A percentile compares a stretch with the other conserved stretches of the same genome.
These are phyloP conservation scores for Lobophora halterata DNA, from an alignment of 2,888 invertebrate genomes.

Conservation along the genomic window DNA sequence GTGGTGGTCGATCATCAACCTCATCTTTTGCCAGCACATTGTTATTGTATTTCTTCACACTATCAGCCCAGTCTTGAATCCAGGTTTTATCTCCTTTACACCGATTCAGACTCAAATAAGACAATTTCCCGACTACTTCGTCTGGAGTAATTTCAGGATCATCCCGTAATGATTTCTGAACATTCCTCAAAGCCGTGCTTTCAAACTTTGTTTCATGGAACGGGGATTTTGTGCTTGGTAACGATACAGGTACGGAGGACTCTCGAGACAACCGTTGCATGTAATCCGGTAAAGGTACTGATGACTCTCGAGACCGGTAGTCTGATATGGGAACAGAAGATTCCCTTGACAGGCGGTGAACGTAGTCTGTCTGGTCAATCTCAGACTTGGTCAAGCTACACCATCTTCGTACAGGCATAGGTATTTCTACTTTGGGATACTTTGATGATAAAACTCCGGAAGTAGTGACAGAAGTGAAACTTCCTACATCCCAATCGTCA, in stretches of 20 bases:
- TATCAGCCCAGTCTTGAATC: slow-evolving; percentile 85
- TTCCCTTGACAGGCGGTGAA: slow-evolving; percentile 66
- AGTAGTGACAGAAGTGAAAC: slow-evolving; percentile 83
- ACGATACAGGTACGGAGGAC: slow-evolving; percentile 67
- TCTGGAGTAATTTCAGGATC: slow-evolving; percentile 58
- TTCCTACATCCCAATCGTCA: slow-evolving; percentile 75
- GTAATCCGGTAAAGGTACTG: slow-evolving; percentile 75
- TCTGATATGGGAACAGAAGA: slow-evolving; percentile 54
- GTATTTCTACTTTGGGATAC: slow-evolving; percentile 52
- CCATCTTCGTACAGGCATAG: slow-evolving; percentile 59
- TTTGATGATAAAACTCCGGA: slow-evolving; percentile 85
- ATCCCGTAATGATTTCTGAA: slow-evolving; percentile 59
- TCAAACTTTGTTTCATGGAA: slow-evolving; percentile 62
- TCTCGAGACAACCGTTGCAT: slow-evolving; percentile 66
- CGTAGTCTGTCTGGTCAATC: slow-evolving; percentile 83
- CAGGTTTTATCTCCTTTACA: slow-evolving; percentile 79
- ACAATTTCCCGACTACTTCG: slow-evolving; percentile 65
- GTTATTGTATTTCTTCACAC: slow-evolving; percentile 78
- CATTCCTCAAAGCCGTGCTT: slow-evolving; percentile 63
- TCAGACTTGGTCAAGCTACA: slow-evolving; percentile 86
- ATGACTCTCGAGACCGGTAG: slow-evolving; percentile 59
- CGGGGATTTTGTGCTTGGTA: slow-evolving; percentile 55
- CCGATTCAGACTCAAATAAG: slow-evolving; percentile 70
- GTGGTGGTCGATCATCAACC: slow-evolving; percentile 60
- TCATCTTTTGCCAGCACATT: slow-evolving; percentile 53